Percentiles rank a stretch among this genome's conserved stretches.
phyloP scores from a whole-genome alignment of 2,888 invertebrate genomes.

The Cosmia pyralina region DNA sequence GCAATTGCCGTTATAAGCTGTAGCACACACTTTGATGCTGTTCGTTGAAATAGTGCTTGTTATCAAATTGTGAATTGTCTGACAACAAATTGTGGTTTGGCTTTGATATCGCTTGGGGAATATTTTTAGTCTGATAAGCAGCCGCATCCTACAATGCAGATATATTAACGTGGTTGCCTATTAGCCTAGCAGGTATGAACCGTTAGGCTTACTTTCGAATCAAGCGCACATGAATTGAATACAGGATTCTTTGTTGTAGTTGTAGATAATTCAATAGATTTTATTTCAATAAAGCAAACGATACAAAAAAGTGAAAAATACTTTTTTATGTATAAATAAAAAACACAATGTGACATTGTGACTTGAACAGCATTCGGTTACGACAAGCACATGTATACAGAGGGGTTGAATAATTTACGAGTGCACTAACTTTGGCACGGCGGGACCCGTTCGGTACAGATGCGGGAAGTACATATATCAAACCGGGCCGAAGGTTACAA shows the following conservation, averaged over 20 bases:
- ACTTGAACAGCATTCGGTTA: slow-evolving; percentile 76
- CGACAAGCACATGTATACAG: slow-evolving; percentile 81
- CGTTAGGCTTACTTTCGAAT: background rate
- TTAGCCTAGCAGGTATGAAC: too few species aligned
- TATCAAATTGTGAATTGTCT: slow-evolving; percentile 4
- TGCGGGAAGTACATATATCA: slow-evolving; percentile 85
- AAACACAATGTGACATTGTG: slow-evolving; percentile 75
- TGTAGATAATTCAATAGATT: background rate
- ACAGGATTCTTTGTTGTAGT: background rate
- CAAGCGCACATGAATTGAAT: too few species aligned
- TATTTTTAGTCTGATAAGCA: too few species aligned
- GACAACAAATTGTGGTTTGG: too few species aligned
- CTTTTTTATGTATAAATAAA: slow-evolving; percentile 53
- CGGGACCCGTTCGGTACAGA: slow-evolving; percentile 78
- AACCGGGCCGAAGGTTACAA: slow-evolving; percentile 82
- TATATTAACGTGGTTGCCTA: background rate
- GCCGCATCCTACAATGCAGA: too few species aligned
- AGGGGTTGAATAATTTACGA: slow-evolving; percentile 89
- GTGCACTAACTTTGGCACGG: slow-evolving; percentile 84
- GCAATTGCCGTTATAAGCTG: slow-evolving; percentile 58
- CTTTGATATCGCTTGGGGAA: too few species aligned
- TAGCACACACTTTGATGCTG: slow-evolving; percentile 46
- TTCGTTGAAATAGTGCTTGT: slow-evolving; percentile 38
- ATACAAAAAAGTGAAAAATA: background rate
- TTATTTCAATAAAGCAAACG: background rate